Evolutionary conservation across 53 echinoderm and acorn worm genomes (phyloP).

Genomic region (Echinarachnius parma): DNA sequence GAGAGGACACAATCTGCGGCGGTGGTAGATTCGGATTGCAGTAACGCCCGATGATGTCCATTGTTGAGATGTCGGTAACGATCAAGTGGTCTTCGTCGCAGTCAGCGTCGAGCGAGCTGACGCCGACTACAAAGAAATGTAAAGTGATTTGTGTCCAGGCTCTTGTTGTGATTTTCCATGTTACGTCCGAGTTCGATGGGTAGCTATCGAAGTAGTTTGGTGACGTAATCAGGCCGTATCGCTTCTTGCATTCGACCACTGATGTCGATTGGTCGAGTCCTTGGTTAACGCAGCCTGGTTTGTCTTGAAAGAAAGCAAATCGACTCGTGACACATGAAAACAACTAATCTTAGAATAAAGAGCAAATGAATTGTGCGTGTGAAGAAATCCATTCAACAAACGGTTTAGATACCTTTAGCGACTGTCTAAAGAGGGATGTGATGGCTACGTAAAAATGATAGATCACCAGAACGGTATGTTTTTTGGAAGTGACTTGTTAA

Average conservation of each 20-base stretch:
- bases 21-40: conserved; percentile 8
- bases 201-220: conserved; percentile 21
- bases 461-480: too few relatives aligned
- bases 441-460: too few relatives aligned
- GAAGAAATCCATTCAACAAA: too few relatives aligned
- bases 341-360: too few relatives aligned
- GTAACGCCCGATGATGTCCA: conserved; percentile 10
- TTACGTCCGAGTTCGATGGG: neutral
- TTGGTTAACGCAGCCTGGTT: neutral
- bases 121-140: conserved; percentile 8
- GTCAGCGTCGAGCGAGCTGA: conserved; percentile 2
- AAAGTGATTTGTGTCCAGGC: conserved; percentile 25
- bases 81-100: conserved; percentile 13
- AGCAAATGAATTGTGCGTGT: too few relatives aligned
- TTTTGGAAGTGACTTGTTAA: too few relatives aligned
- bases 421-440: neutral
- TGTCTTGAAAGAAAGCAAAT: neutral
- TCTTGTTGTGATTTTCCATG: conserved; percentile 18
- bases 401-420: too few relatives aligned
- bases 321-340: too few relatives aligned
- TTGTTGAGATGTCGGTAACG: neutral
- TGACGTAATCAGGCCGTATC: neutral
- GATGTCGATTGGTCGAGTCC: neutral
- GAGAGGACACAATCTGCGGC: neutral
- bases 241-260: neutral